Conservation (phyloP, 2,113 vertebrate species). For the Prionailurus viverrinus region DNA sequence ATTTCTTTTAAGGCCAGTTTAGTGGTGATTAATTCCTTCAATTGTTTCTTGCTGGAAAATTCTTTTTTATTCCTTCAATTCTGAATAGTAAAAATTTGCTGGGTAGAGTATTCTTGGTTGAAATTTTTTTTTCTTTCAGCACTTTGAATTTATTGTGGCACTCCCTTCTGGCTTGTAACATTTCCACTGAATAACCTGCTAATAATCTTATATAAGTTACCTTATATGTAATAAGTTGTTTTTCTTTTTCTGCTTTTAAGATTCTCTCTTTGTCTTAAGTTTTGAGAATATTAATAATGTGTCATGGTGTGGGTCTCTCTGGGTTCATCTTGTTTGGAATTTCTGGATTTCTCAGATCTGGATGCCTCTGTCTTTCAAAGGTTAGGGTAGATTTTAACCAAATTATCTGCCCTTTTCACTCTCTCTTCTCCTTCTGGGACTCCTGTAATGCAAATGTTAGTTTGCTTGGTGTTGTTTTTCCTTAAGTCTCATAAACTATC, state of each 20-base stretch:
- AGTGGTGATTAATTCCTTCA: not conserved
- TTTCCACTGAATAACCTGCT: not conserved
- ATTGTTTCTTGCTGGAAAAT: not conserved
- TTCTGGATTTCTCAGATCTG: not conserved
- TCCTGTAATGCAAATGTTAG: not conserved
- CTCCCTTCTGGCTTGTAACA: not conserved
- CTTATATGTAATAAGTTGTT: not conserved
- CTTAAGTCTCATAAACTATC: not conserved
- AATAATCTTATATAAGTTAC: not conserved
- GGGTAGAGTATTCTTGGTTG: not conserved
- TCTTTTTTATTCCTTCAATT: not conserved
- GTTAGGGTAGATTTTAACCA: not conserved
- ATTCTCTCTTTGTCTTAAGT: not conserved
- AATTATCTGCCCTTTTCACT: not conserved
- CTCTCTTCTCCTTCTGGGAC: not conserved
- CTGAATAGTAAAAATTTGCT: not conserved
- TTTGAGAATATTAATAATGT: not conserved
- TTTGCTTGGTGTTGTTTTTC: not conserved
- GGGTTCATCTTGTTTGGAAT: not conserved
- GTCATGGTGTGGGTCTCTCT: not conserved
- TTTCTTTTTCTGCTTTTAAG: not conserved
- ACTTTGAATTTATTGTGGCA: not conserved
- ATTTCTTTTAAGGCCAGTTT: not conserved
- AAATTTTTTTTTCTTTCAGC: not conserved
- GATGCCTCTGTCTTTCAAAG: not conserved